Evolutionary conservation across 2,888 invertebrate genomes (phyloP).

Genomic region (Drosophila meridiana): DNA sequence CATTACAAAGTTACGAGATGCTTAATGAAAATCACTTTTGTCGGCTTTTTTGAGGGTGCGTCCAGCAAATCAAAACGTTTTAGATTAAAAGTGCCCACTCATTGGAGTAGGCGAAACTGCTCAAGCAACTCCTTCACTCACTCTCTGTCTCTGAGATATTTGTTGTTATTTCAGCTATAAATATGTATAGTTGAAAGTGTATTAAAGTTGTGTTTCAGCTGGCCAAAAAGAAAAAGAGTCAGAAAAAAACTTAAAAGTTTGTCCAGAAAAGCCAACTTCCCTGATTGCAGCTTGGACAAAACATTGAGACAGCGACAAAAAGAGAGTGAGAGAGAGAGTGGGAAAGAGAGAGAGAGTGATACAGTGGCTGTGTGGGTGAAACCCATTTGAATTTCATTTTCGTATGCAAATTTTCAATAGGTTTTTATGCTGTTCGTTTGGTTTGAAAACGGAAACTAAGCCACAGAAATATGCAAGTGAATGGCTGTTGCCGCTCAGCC

Average conservation of each 20-base stretch:
- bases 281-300: conserved; percentile 38
- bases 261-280: conserved; percentile 14
- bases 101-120: conserved; percentile 19
- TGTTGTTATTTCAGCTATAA: conserved; percentile 39
- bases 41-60: conserved; percentile 34
- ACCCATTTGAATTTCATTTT: conserved; percentile 77
- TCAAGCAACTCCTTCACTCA: neutral
- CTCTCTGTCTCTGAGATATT: neutral
- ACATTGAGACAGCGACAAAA: conserved; percentile 2
- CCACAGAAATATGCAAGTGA: conserved; percentile 75
- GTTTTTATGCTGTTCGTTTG: conserved; percentile 67
- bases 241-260: conserved; percentile 63
- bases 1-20: conserved; percentile 65
- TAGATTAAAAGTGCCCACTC: conserved; percentile 59
- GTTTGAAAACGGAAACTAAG: conserved; percentile 71
- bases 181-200: conserved; percentile 47
- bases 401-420: conserved; percentile 76
- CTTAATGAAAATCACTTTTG: conserved; percentile 65
- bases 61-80: conserved; percentile 45
- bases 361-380: conserved; percentile 25
- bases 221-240: neutral
- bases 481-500: conserved; percentile 53
- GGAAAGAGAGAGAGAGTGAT: neutral
- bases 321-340: neutral
- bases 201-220: conserved; percentile 33